These are phyloP conservation scores for Sciurus niger DNA, from an alignment of 2,113 vertebrate species.

Conservation along the genomic window DNA sequence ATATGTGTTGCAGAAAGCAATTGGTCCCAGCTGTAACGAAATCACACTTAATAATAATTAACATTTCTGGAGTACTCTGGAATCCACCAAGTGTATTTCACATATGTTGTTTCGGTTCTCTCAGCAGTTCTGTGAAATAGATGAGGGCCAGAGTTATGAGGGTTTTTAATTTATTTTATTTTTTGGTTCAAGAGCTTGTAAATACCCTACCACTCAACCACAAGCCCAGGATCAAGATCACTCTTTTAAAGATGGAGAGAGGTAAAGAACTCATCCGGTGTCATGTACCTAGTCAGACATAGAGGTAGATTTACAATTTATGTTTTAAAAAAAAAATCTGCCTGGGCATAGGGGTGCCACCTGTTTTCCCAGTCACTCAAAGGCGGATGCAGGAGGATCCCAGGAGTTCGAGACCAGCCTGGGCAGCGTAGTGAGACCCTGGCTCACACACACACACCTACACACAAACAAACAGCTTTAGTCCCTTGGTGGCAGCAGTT, in stretches of 20 bases:
- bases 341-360: too few relatives aligned
- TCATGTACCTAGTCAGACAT: not conserved
- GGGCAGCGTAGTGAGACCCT: not conserved
- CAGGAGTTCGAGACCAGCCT: not conserved
- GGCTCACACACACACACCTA: not conserved
- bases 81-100: constrained; percentile 10
- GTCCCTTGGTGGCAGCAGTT: not conserved
- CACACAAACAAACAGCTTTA: too few relatives aligned
- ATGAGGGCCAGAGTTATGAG: not conserved
- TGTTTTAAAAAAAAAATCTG: not conserved
- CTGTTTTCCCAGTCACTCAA: not conserved
- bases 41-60: constrained; percentile 65
- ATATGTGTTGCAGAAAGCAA: constrained; percentile 56
- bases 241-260: not conserved
- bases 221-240: not conserved
- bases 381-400: not conserved
- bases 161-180: not conserved
- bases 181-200: not conserved
- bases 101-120: not conserved
- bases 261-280: not conserved
- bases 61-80: constrained; percentile 34
- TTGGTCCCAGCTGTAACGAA: constrained; percentile 59
- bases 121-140: not conserved
- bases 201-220: too few relatives aligned
- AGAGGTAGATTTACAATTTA: not conserved